Conservation (phyloP, 2,888 invertebrate genomes). For the Oxyteleia sp. region DNA sequence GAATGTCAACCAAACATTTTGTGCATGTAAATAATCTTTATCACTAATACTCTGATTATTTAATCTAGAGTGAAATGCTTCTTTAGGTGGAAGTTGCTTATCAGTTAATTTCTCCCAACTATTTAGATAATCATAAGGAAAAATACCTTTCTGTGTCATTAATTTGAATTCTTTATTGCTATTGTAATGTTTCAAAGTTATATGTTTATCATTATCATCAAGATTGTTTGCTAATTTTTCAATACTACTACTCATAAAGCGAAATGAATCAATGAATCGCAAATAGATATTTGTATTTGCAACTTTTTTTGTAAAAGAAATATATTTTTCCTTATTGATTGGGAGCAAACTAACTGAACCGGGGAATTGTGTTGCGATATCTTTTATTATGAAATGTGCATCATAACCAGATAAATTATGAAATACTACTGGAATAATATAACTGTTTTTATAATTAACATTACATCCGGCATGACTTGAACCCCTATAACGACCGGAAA, state of each 20-base stretch:
- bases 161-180: slow-evolving; percentile 31
- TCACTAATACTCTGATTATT: slow-evolving; percentile 27
- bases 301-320: slow-evolving; percentile 60
- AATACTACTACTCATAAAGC: slow-evolving; percentile 51
- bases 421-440: slow-evolving; percentile 80
- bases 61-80: slow-evolving; percentile 27
- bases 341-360: slow-evolving; percentile 78
- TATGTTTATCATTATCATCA: slow-evolving; percentile 26
- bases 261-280: slow-evolving; percentile 59
- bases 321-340: slow-evolving; percentile 81
- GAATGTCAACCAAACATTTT: slow-evolving; percentile 26
- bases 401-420: slow-evolving; percentile 79
- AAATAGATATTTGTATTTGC: slow-evolving; percentile 30
- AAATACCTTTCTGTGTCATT: slow-evolving; percentile 54
- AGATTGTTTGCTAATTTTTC: slow-evolving; percentile 46
- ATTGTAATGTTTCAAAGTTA: slow-evolving; percentile 25
- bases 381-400: slow-evolving; percentile 77
- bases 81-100: slow-evolving; percentile 22
- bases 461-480: slow-evolving; percentile 77
- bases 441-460: slow-evolving; percentile 78
- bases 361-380: too few relatives aligned
- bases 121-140: slow-evolving; percentile 64
- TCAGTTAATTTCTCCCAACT: slow-evolving; percentile 12
- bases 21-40: slow-evolving; percentile 12
- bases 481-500: slow-evolving; percentile 54